A percentile compares a stretch with the other conserved stretches of the same genome.
Evolutionary conservation across 2,113 vertebrate species (phyloP).

Genomic region (Anolis carolinensis): DNA sequence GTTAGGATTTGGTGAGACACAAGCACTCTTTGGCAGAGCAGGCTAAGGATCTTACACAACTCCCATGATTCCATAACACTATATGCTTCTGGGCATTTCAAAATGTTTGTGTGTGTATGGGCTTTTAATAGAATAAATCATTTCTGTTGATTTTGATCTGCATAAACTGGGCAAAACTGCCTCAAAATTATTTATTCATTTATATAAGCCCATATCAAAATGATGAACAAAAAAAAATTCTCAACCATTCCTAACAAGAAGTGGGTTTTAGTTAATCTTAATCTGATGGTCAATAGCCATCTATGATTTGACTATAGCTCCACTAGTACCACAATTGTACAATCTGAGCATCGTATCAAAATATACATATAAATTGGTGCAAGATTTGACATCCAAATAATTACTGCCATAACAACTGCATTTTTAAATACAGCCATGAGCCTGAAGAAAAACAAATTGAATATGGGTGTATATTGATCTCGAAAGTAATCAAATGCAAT

Average conservation of each 20-base stretch:
- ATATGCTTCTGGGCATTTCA: too few relatives aligned
- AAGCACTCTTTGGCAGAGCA: too few relatives aligned
- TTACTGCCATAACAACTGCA: not conserved
- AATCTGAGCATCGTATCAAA: not conserved
- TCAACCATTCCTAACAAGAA: not conserved
- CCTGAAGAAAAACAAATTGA: slow-evolving; percentile 8
- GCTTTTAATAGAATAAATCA: too few relatives aligned
- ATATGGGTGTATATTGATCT: not conserved
- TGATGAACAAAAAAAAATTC: not conserved
- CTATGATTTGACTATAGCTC: not conserved
- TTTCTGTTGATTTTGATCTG: not conserved
- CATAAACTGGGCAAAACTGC: not conserved
- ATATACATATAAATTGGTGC: not conserved
- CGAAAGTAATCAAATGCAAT: slow-evolving; percentile 4
- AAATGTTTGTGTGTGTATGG: too few relatives aligned
- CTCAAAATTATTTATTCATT: too few relatives aligned
- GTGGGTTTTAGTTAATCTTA: not conserved
- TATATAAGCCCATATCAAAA: not conserved
- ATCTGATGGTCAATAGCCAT: not conserved
- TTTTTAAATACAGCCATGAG: not conserved
- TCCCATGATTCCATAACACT: too few relatives aligned
- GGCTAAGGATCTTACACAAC: too few relatives aligned
- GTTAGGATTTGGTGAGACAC: too few relatives aligned
- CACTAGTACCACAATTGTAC: not conserved
- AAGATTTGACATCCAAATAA: not conserved